Conservation (phyloP, 2,888 invertebrate genomes). For the Malachius bipustulatus region DNA sequence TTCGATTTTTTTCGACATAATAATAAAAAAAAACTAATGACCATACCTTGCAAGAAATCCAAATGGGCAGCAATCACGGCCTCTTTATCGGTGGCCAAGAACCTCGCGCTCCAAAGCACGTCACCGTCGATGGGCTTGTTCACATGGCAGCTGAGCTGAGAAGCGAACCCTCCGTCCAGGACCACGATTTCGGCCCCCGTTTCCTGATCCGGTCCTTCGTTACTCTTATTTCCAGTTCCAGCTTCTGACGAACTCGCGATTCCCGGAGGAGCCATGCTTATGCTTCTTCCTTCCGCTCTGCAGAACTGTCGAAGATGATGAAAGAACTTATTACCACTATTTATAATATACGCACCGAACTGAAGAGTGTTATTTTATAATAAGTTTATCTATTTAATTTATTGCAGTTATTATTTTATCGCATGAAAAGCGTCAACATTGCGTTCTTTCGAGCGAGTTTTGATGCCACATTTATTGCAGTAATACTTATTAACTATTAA, state of each 20-base stretch:
- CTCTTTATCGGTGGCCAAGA: conserved; percentile 65
- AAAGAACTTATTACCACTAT: no score
- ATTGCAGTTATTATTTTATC: no score
- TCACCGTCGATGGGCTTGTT: conserved; percentile 69
- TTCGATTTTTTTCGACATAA: no score
- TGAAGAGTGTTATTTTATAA: no score
- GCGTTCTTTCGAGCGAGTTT: no score
- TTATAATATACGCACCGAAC: no score
- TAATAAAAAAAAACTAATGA: conserved; percentile 1
- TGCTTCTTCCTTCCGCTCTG: no score
- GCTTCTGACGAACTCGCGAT: conserved; percentile 22
- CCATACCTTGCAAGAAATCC: conserved; percentile 64
- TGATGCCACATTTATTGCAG: no score
- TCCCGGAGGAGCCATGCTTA: conserved; percentile 29
- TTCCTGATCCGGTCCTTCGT: conserved; percentile 5
- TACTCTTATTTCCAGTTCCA: background rate
- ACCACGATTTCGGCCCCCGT: conserved; percentile 30
- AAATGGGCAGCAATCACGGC: conserved; percentile 70
- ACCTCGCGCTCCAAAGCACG: conserved; percentile 80
- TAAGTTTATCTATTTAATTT: no score
- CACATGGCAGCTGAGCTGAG: conserved; percentile 66
- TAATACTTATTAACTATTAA: no score
- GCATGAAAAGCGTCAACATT: no score
- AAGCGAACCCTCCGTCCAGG: conserved; percentile 69
- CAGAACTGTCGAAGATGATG: no score